phyloP scores from a whole-genome alignment of 2,797 vertebrate genomes.

The Orientallactaga sibirica region DNA sequence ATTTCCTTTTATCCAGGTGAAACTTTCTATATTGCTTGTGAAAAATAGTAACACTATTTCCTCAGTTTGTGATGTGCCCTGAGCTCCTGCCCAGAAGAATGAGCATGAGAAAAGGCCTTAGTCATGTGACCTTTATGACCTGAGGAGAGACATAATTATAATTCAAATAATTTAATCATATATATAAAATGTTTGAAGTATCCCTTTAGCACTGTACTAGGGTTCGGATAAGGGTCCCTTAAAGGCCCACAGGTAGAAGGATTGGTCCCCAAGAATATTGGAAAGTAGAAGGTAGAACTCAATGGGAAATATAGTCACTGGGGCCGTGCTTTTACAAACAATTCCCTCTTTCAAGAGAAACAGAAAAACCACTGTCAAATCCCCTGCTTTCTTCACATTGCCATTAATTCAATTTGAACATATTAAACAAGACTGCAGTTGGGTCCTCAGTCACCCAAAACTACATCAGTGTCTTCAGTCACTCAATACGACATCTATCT shows the following conservation, averaged over 20 bases:
- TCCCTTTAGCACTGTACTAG: not conserved
- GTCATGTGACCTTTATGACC: slow-evolving; percentile 55
- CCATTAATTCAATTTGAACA: not conserved
- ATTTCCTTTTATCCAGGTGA: not conserved
- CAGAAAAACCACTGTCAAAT: not conserved
- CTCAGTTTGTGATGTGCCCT: not conserved
- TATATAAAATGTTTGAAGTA: not conserved
- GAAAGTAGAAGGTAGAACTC: not conserved
- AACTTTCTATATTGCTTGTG: not conserved
- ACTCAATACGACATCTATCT: too few relatives aligned
- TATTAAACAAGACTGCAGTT: not conserved
- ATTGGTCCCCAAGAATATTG: not conserved
- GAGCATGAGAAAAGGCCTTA: slow-evolving; percentile 53
- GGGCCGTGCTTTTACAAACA: too few relatives aligned
- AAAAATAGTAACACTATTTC: not conserved
- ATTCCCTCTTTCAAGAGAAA: not conserved
- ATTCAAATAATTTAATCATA: slow-evolving; percentile 64
- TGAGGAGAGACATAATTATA: not conserved
- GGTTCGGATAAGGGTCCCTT: not conserved
- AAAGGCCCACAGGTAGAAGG: not conserved
- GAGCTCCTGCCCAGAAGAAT: not conserved
- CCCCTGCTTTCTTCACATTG: not conserved
- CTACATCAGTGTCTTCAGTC: not conserved
- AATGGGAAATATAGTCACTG: not conserved
- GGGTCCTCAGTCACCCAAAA: not conserved